Percentiles rank a stretch among this genome's conserved stretches.
Conservation (phyloP, 1,140 invertebrate species). For the Pararge aegeria region DNA sequence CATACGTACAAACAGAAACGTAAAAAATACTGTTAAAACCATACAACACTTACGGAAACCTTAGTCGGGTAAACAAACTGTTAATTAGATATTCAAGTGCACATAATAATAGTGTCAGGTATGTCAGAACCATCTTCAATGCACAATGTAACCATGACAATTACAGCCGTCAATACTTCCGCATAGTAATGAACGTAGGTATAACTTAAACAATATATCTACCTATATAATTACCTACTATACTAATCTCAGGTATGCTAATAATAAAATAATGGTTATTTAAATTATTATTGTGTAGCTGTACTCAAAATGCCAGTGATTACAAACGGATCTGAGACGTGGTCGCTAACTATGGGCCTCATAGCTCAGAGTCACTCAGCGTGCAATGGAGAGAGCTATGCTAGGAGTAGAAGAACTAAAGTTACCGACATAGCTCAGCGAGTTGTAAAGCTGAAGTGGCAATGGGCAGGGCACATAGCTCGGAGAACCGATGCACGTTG, state of each 20-base stretch:
- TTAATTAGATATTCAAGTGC: neutral
- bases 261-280: conserved; percentile 31
- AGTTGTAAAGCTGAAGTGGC: too few relatives aligned
- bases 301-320: neutral
- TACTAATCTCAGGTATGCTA: conserved; percentile 3
- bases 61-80: neutral
- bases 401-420: too few relatives aligned
- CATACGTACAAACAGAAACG: too few relatives aligned
- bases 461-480: too few relatives aligned
- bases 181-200: conserved; percentile 22
- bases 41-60: neutral
- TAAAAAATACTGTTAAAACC: too few relatives aligned
- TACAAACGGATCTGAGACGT: too few relatives aligned
- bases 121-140: conserved; percentile 15
- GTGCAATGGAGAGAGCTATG: too few relatives aligned
- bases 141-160: conserved; percentile 28
- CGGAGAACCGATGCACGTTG: too few relatives aligned
- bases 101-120: conserved; percentile 5
- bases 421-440: too few relatives aligned
- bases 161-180: conserved; percentile 26
- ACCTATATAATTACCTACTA: neutral
- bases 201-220: neutral
- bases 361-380: too few relatives aligned
- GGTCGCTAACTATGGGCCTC: too few relatives aligned
- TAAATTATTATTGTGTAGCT: neutral